Conservation (phyloP, 2,113 vertebrate genomes). For the Urocitellus parryii region DNA sequence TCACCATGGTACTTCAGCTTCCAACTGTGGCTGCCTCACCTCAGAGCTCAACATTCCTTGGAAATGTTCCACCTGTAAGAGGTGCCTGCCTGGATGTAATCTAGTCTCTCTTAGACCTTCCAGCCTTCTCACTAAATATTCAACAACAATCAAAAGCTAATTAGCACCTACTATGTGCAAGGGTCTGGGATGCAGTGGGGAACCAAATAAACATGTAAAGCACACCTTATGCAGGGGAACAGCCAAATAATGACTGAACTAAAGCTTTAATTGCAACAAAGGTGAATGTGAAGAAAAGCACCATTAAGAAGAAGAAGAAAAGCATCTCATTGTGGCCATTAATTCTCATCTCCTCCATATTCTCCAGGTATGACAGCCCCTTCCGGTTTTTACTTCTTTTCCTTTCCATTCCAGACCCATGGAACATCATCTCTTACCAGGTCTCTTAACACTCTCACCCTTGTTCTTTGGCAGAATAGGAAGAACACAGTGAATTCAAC, state of each 20-base stretch:
- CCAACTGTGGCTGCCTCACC: not conserved
- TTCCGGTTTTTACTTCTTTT: no score
- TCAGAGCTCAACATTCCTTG: not conserved
- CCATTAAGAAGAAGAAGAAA: no score
- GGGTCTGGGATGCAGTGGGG: not conserved
- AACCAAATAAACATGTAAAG: not conserved
- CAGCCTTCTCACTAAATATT: not conserved
- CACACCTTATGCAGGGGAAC: not conserved
- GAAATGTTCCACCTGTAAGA: not conserved
- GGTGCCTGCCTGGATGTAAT: not conserved
- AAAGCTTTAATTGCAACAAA: not conserved
- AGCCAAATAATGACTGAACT: not conserved
- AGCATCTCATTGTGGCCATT: not conserved
- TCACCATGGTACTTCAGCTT: not conserved
- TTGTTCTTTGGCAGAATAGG: not conserved
- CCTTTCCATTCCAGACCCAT: not conserved
- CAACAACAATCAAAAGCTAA: no score
- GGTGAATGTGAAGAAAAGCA: not conserved
- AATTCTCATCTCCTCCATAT: not conserved
- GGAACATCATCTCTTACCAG: not conserved
- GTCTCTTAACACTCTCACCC: not conserved
- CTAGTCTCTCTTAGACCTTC: not conserved
- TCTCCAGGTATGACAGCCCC: not conserved
- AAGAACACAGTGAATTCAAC: not conserved
- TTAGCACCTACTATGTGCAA: not conserved